A percentile compares a stretch with the other conserved stretches of the same genome.
These are phyloP conservation scores for Hemiscyllium ocellatum DNA, from an alignment of 2,113 vertebrate genomes.

Conservation along the genomic window DNA sequence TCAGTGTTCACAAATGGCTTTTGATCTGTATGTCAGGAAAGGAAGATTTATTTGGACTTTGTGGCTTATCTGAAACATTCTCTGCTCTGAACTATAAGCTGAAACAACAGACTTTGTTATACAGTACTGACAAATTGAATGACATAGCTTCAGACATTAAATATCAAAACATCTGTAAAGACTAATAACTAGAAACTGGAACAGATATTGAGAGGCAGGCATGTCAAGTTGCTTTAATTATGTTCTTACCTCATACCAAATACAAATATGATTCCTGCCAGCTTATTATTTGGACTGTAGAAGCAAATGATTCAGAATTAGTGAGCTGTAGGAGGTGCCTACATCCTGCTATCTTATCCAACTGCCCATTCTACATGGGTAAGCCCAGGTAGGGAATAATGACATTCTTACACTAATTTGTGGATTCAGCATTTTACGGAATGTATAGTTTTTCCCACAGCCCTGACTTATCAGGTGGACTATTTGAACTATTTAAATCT, in stretches of 20 bases:
- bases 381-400: too few relatives aligned
- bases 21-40: background rate
- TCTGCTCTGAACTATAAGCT: background rate
- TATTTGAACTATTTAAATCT: too few relatives aligned
- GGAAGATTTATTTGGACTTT: background rate
- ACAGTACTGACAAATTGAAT: background rate
- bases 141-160: background rate
- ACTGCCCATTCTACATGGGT: too few relatives aligned
- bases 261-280: background rate
- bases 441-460: too few relatives aligned
- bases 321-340: too few relatives aligned
- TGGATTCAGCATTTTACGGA: too few relatives aligned
- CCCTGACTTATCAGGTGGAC: too few relatives aligned
- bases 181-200: background rate
- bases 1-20: background rate
- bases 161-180: background rate
- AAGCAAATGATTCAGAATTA: too few relatives aligned
- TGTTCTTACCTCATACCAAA: background rate
- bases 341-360: too few relatives aligned
- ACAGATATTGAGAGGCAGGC: background rate
- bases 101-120: background rate
- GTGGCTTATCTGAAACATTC: background rate
- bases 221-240: background rate
- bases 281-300: background rate
- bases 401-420: too few relatives aligned